Base-by-base conservation (phyloP, 2,888 invertebrate genomes). In the Calliphora vomitoria region DNA sequence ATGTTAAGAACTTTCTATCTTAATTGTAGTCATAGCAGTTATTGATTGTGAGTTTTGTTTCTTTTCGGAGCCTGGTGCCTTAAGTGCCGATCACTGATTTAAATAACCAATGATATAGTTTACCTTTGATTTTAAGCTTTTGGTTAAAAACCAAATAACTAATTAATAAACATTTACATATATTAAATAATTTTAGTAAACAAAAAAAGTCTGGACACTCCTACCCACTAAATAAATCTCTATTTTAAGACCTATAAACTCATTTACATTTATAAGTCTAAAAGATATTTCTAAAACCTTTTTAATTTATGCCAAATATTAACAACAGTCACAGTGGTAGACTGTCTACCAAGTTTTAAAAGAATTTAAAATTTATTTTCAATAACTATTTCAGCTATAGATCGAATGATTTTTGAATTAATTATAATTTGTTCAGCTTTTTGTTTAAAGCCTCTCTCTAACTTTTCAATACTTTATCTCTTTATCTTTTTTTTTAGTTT, bases 141-240 rank as follows among this genome's bases (percentile, higher is more conserved):
- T n/a, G n/a, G n/a, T 1, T 35, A 38, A 1, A 38, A 64, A 38
- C 4, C 6, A 64, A 64, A 10, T 38, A 18, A 64, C 8, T 35
- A 35, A 64, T 64, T 64, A 41, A 64, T 64, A 64, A 64, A 64
- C 25, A 64, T 64, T 64, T 18, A 35, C 64, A 64, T 18, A 38
- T 10, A 38, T 64, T 64, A 38, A 64, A 5, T 38, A 18, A 64
- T 11, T 8, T 8, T 38, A 10, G 38, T 64, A 10, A 64, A 38
- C 38, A 11, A 41, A 35, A 64, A 10, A n/a, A 18, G 11, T 3
- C 11, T 11, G 8, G 18, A 35, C 15, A 64, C 60, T 31, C 31
- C 15, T 31, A 60, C 31, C 31, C 13, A 60, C 60, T 11, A 6
- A 44, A 50, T n/a, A 50, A 50, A 15, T 50, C n/a, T 50, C n/a